Conservation (phyloP, 2,888 invertebrate genomes). For the Dryococelus australis region DNA sequence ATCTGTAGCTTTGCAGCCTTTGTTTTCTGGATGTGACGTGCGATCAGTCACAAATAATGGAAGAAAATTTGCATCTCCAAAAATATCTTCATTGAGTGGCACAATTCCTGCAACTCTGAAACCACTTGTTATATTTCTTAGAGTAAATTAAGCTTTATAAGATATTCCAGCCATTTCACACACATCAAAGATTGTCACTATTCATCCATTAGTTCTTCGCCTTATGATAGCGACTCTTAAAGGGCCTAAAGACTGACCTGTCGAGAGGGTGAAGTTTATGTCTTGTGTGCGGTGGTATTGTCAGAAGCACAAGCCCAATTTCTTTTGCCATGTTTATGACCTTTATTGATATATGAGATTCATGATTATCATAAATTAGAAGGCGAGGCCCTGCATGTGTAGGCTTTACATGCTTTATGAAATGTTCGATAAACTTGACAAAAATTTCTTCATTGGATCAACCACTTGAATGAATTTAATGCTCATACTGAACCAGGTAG, state of each 20-base stretch:
- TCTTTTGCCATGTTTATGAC: conserved; percentile 52
- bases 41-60: conserved; percentile 30
- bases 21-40: no score
- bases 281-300: conserved; percentile 53
- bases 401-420: no score
- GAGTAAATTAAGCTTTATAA: conserved; percentile 39
- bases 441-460: conserved; percentile 51
- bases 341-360: conserved; percentile 47
- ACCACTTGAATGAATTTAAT: conserved; percentile 47
- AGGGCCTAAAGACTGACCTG: conserved; percentile 51
- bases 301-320: conserved; percentile 53
- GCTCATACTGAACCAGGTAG: conserved; percentile 53
- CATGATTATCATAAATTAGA: conserved; percentile 50
- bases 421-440: conserved; percentile 45
- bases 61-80: conserved; percentile 40
- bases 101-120: conserved; percentile 47
- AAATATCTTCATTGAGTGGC: conserved; percentile 47
- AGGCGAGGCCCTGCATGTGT: conserved; percentile 46
- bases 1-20: no score
- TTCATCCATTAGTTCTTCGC: conserved; percentile 52
- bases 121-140: conserved; percentile 44
- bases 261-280: conserved; percentile 55
- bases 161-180: conserved; percentile 33
- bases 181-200: conserved; percentile 51
- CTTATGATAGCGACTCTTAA: conserved; percentile 52